A percentile compares a stretch with the other conserved stretches of the same genome.
Conservation (phyloP, 2,888 invertebrate genomes). For the Apodemia mormo region DNA sequence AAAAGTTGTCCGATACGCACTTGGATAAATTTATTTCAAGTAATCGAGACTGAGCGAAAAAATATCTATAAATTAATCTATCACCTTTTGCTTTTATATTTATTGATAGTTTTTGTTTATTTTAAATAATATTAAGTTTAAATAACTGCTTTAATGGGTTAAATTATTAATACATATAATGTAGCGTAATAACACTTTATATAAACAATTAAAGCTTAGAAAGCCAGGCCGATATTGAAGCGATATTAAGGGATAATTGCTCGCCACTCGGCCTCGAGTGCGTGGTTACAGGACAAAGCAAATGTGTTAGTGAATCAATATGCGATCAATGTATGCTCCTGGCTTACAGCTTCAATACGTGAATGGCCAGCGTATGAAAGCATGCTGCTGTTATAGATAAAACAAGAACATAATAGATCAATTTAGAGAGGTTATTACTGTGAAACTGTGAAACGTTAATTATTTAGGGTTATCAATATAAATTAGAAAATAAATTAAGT, state of each 20-base stretch:
- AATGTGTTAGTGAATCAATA: slow-evolving; percentile 55
- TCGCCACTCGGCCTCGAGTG: slow-evolving; percentile 48
- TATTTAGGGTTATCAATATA: not conserved
- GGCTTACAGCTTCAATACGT: slow-evolving; percentile 32
- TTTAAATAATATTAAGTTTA: too few relatives aligned
- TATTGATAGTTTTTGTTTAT: too few relatives aligned
- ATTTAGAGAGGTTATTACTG: not conserved
- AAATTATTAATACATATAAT: too few relatives aligned
- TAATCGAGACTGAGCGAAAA: too few relatives aligned
- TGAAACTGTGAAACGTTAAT: not conserved
- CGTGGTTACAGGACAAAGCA: slow-evolving; percentile 52
- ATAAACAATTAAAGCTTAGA: not conserved
- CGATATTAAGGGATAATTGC: slow-evolving; percentile 47
- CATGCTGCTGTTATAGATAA: slow-evolving; percentile 24
- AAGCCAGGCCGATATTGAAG: slow-evolving; percentile 3
- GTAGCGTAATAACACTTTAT: not conserved
- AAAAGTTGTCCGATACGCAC: too few relatives aligned
- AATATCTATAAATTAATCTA: too few relatives aligned
- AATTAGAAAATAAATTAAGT: not conserved
- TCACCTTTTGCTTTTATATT: too few relatives aligned
- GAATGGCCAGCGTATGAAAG: slow-evolving; percentile 22
- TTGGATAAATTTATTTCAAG: too few relatives aligned
- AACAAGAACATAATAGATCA: not conserved
- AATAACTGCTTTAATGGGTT: too few relatives aligned
- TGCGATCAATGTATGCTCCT: slow-evolving; percentile 41